Percentiles rank a stretch among this genome's conserved stretches.
Conservation (phyloP, 2,797 vertebrate genomes). For the Malurus leucopterus region DNA sequence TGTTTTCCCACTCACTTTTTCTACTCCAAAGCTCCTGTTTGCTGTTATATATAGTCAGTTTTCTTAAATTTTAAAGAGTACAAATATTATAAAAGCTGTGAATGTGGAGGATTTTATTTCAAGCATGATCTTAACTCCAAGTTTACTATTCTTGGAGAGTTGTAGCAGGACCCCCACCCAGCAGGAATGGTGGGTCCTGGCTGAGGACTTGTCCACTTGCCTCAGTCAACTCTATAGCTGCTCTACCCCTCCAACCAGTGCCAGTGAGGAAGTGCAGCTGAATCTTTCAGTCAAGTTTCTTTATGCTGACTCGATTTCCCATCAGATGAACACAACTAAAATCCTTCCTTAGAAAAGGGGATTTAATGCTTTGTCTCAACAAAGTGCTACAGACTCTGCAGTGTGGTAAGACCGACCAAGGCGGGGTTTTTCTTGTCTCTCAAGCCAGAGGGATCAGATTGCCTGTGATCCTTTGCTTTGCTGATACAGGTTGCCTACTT, state of each 20-base stretch:
- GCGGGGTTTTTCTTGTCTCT: background rate
- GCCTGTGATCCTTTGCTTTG: background rate
- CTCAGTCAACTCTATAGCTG: fast-evolving
- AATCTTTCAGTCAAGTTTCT: background rate
- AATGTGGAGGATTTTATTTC: background rate
- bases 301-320: background rate
- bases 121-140: background rate
- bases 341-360: background rate
- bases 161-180: background rate
- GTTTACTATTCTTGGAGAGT: background rate
- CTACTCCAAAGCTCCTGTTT: background rate
- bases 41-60: background rate
- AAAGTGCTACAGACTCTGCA: background rate
- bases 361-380: background rate
- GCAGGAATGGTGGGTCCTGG: background rate
- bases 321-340: background rate
- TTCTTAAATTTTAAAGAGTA: background rate
- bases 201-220: background rate
- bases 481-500: background rate
- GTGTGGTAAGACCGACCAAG: background rate
- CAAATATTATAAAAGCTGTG: background rate
- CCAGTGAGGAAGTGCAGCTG: background rate
- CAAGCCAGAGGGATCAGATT: background rate
- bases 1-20: background rate
- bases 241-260: background rate